Percentiles rank a stretch among this genome's conserved stretches.
These are phyloP conservation scores for Porites cylindrica DNA, from an alignment of 92 coral and sea anemone genomes.

Conservation along the genomic window DNA sequence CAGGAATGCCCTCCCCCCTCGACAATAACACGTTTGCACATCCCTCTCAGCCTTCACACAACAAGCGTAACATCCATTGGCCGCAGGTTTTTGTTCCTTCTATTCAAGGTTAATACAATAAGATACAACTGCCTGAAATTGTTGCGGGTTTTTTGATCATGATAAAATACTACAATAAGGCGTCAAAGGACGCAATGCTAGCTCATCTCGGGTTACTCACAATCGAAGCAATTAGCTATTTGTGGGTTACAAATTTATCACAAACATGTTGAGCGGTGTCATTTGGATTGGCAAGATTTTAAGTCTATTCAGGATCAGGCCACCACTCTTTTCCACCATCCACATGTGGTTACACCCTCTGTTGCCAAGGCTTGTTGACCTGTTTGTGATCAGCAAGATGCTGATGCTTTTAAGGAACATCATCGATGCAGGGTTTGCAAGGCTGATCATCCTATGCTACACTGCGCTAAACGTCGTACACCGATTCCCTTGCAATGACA, in stretches of 20 bases:
- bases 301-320: slow-evolving; percentile 13
- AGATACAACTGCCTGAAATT: background rate
- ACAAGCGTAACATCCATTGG: background rate
- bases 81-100: background rate
- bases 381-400: background rate
- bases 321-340: slow-evolving; percentile 1
- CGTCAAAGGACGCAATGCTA: background rate
- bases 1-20: slow-evolving; percentile 3
- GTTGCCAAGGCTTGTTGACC: background rate
- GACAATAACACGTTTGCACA: background rate
- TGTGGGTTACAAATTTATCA: slow-evolving; percentile 3
- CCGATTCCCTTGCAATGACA: background rate
- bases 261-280: slow-evolving; percentile 14
- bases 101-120: background rate
- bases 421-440: background rate
- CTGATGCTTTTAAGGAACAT: background rate
- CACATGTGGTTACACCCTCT: background rate
- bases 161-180: background rate
- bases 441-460: background rate
- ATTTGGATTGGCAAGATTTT: slow-evolving; percentile 4
- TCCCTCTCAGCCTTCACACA: background rate
- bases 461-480: background rate
- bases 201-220: background rate
- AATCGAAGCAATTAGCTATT: background rate
- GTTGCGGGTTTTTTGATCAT: background rate